Conservation (phyloP, 1,140 invertebrate species). For the Plodia interpunctella region DNA sequence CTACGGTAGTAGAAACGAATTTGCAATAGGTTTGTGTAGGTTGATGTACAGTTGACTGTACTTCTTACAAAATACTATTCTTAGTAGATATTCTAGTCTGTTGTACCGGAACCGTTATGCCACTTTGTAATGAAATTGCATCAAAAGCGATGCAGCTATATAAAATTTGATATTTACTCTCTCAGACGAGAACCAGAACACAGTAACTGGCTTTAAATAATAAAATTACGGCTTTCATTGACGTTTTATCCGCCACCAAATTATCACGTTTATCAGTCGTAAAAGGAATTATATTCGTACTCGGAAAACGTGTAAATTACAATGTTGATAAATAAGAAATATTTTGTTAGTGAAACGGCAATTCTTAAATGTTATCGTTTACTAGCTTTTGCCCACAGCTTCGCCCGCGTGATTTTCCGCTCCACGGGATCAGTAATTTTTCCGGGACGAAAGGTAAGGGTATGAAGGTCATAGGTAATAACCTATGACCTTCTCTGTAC, state of each 20-base stretch:
- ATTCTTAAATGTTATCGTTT: background rate
- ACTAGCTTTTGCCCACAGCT: no score
- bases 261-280: conserved; percentile 5
- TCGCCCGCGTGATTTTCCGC: no score
- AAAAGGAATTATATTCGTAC: background rate
- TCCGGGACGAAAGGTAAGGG: no score
- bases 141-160: background rate
- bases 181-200: background rate
- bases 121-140: background rate
- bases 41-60: no score
- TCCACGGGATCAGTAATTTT: no score
- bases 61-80: no score
- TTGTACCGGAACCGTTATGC: background rate
- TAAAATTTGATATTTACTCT: background rate
- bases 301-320: background rate
- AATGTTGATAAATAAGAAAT: background rate
- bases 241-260: background rate
- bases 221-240: conserved; percentile 1
- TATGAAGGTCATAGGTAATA: no score
- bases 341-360: background rate
- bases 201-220: background rate
- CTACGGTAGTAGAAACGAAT: no score
- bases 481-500: no score
- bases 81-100: no score
- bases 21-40: no score